Conservation (phyloP, 2,888 invertebrate genomes). For the Tromatobia lineatoria region DNA sequence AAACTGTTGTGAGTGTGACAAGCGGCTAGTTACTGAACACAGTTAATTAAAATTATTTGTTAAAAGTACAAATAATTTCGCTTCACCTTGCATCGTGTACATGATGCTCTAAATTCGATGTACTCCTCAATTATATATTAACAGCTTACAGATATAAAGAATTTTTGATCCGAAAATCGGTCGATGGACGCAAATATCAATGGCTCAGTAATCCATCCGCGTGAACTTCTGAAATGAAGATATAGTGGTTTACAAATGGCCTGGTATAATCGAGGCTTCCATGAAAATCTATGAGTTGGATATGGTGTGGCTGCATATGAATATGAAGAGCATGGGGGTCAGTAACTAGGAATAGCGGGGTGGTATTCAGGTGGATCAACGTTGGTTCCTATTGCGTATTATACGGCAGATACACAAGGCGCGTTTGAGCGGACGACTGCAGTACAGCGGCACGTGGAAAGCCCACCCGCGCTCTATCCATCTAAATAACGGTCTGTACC, state of each 20-base stretch:
- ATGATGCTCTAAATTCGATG: too few relatives aligned
- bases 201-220: slow-evolving; percentile 28
- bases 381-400: slow-evolving; percentile 67
- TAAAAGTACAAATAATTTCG: too few relatives aligned
- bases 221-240: slow-evolving; percentile 67
- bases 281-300: slow-evolving; percentile 70
- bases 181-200: too few relatives aligned
- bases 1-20: too few relatives aligned
- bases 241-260: slow-evolving; percentile 63
- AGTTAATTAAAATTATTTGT: too few relatives aligned
- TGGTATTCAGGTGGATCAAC: slow-evolving; percentile 62
- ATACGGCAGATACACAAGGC: not conserved
- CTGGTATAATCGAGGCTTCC: slow-evolving; percentile 68
- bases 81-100: too few relatives aligned
- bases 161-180: too few relatives aligned
- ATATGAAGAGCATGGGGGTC: slow-evolving; percentile 68
- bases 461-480: slow-evolving; percentile 62
- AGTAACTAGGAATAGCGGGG: slow-evolving; percentile 69
- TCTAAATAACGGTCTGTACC: slow-evolving; percentile 75
- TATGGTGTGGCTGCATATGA: slow-evolving; percentile 59
- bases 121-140: too few relatives aligned
- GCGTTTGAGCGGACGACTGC: not conserved
- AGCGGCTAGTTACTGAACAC: too few relatives aligned
- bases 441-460: slow-evolving; percentile 58
- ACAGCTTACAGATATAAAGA: too few relatives aligned